Evolutionary conservation across 2,888 invertebrate species (phyloP).

Genomic region (Parascotia fuliginaria): DNA sequence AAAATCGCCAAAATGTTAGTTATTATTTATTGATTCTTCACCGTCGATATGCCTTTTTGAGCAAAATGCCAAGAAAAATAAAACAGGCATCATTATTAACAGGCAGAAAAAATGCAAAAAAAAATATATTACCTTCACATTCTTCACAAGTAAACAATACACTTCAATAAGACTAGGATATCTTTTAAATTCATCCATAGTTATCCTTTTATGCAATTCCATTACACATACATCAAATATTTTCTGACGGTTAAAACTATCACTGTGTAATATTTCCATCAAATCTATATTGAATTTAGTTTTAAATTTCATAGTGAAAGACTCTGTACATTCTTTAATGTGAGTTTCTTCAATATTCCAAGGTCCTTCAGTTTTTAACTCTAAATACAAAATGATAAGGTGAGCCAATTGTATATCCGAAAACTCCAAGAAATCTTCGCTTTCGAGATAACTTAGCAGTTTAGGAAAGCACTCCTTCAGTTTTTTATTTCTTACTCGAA

Average conservation of each 20-base stretch:
- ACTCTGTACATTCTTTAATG: conserved; percentile 48
- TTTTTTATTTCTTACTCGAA: conserved; percentile 53
- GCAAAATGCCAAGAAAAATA: background rate
- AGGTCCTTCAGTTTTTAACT: conserved; percentile 54
- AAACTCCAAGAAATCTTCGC: conserved; percentile 48
- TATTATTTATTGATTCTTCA: too few relatives aligned
- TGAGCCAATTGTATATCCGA: conserved; percentile 49
- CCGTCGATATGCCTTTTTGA: too few relatives aligned
- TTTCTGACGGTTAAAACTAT: conserved; percentile 56
- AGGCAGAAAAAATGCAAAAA: background rate
- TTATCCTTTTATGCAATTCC: conserved; percentile 63
- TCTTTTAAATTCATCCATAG: conserved; percentile 62
- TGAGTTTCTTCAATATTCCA: conserved; percentile 59
- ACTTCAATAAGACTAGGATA: conserved; percentile 70
- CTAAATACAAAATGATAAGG: conserved; percentile 62
- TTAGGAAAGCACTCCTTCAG: conserved; percentile 50
- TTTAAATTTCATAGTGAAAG: conserved; percentile 58
- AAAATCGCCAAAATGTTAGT: too few relatives aligned
- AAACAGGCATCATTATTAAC: background rate
- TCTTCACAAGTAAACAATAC: conserved; percentile 57
- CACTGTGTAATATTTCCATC: conserved; percentile 49
- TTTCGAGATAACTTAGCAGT: conserved; percentile 51
- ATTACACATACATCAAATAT: conserved; percentile 67
- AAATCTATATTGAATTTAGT: conserved; percentile 51
- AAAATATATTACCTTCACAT: conserved; percentile 53